phyloP scores from a whole-genome alignment of 2,797 vertebrate species.

The Peromyscus nudipes region DNA sequence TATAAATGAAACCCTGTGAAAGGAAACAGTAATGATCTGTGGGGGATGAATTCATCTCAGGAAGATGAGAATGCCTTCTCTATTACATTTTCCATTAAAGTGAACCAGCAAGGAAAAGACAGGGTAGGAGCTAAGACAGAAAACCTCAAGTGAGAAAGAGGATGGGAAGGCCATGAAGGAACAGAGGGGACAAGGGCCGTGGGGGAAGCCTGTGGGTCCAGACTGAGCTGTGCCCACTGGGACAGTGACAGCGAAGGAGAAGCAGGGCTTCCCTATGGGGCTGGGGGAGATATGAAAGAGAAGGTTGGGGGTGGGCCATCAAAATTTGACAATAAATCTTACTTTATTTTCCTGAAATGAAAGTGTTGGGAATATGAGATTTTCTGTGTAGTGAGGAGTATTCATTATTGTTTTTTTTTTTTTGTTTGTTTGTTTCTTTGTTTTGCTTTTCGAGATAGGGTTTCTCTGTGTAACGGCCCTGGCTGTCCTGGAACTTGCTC shows the following conservation, averaged over 20 bases:
- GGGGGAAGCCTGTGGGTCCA: not conserved
- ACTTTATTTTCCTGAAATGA: constrained; percentile 42
- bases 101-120: not conserved
- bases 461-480: not conserved
- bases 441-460: not conserved
- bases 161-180: not conserved
- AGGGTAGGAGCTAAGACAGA: not conserved
- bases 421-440: not conserved
- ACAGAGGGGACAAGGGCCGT: not conserved
- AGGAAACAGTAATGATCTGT: constrained; percentile 2
- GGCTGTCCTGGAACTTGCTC: not conserved
- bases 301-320: not conserved
- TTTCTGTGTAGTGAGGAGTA: constrained; percentile 5
- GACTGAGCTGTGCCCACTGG: not conserved
- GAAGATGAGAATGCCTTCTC: not conserved
- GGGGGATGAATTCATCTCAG: not conserved
- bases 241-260: not conserved
- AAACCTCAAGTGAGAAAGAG: constrained; percentile 5
- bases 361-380: not conserved
- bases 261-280: not conserved
- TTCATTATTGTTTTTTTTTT: not conserved
- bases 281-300: not conserved
- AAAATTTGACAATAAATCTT: constrained; percentile 9
- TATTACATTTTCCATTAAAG: not conserved
- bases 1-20: constrained; percentile 6